These are phyloP conservation scores for Strigamia transsilvanica DNA, from an alignment of 2,888 invertebrate genomes.

Conservation along the genomic window DNA sequence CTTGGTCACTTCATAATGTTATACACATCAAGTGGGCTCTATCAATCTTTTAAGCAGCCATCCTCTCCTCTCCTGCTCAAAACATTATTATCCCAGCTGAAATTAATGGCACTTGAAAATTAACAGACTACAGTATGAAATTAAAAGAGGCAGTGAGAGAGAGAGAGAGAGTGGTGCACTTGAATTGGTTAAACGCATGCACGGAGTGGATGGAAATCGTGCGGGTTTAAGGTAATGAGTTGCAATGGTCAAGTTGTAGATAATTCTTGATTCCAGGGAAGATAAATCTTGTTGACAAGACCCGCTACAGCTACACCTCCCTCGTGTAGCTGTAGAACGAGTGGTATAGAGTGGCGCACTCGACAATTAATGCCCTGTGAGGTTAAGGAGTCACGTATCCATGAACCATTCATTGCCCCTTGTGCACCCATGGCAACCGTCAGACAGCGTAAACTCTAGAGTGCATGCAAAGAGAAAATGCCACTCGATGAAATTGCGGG, in stretches of 20 bases:
- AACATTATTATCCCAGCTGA: neutral
- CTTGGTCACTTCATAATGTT: neutral
- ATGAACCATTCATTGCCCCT: constrained; percentile 46
- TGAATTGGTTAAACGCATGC: too few species aligned
- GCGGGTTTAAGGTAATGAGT: neutral
- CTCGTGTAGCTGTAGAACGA: neutral
- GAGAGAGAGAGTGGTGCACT: too few species aligned
- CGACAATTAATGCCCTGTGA: constrained; percentile 43
- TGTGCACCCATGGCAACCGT: constrained; percentile 43
- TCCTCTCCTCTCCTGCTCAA: neutral
- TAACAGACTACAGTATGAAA: neutral
- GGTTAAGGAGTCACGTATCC: constrained; percentile 49
- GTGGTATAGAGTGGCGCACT: constrained; percentile 37
- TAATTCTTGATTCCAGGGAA: constrained; percentile 9
- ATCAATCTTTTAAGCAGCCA: neutral
- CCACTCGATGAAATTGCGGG: constrained; percentile 42
- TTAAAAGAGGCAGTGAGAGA: too few species aligned
- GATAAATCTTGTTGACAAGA: constrained; percentile 45
- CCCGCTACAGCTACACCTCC: neutral
- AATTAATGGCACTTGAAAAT: neutral
- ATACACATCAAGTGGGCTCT: neutral
- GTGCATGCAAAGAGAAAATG: constrained; percentile 33
- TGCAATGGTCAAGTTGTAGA: constrained; percentile 25
- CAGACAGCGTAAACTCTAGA: neutral
- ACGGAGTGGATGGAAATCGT: too few species aligned